A percentile compares a stretch with the other conserved stretches of the same genome.
phyloP scores from a whole-genome alignment of 2,113 vertebrate species.

The Archocentrus centrarchus region DNA sequence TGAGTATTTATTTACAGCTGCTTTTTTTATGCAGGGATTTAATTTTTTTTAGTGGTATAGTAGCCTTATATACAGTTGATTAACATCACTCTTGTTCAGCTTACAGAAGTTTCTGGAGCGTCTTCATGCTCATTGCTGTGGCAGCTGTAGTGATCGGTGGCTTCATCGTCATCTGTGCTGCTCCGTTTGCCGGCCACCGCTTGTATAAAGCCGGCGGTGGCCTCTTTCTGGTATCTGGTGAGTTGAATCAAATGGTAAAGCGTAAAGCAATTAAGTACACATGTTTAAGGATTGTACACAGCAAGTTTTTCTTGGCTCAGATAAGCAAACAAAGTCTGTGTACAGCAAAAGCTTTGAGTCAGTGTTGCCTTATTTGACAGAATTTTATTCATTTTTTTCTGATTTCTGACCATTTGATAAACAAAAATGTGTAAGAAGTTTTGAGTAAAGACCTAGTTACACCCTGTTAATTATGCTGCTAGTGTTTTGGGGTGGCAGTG shows the following conservation, averaged over 20 bases:
- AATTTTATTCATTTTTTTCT: not conserved
- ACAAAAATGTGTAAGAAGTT: not conserved
- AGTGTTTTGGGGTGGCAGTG: not conserved
- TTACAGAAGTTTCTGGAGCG: slow-evolving; percentile 96
- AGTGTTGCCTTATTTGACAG: too few relatives aligned
- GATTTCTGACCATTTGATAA: not conserved
- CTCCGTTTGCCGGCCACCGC: slow-evolving; percentile 90
- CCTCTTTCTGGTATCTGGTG: slow-evolving; percentile 89
- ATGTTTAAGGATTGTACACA: not conserved
- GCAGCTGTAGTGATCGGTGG: slow-evolving; percentile 84
- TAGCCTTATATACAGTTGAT: not conserved
- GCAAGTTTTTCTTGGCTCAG: too few relatives aligned
- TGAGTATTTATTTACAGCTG: slow-evolving; percentile 73
- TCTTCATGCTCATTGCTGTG: slow-evolving; percentile 93
- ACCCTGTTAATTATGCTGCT: too few relatives aligned
- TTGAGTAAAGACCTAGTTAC: not conserved
- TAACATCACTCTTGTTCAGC: slow-evolving; percentile 77
- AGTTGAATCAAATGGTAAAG: slow-evolving; percentile 36
- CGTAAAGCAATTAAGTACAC: not conserved
- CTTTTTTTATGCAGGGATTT: not conserved
- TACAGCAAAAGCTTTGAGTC: too few relatives aligned
- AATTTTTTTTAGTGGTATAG: not conserved
- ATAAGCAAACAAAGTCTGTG: too few relatives aligned
- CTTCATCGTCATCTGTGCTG: slow-evolving; percentile 95
- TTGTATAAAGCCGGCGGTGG: slow-evolving; percentile 94